Conservation (phyloP, 2,888 invertebrate genomes). For the Xestobium rufovillosum region DNA sequence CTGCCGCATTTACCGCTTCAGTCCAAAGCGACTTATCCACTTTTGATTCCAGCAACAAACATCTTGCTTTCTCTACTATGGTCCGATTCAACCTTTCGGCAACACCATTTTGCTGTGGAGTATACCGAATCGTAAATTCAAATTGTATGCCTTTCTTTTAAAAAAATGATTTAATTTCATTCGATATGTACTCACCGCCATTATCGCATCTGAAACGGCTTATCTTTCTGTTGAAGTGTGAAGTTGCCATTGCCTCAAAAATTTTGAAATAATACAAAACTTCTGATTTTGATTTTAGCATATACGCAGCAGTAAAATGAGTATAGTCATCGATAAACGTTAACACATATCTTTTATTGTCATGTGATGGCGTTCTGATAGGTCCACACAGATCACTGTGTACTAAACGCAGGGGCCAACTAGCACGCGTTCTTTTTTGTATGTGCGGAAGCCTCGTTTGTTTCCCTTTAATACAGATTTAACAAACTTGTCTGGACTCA, state of each 20-base stretch:
- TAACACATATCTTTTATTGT: slow-evolving; percentile 18
- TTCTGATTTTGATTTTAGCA: slow-evolving; percentile 26
- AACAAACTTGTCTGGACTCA: slow-evolving; percentile 9
- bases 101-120: slow-evolving; percentile 20
- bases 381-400: slow-evolving; percentile 29
- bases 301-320: slow-evolving; percentile 23
- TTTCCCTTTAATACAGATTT: slow-evolving; percentile 23
- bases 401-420: slow-evolving; percentile 21
- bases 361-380: slow-evolving; percentile 22
- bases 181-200: slow-evolving; percentile 21
- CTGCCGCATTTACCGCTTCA: slow-evolving; percentile 32
- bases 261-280: slow-evolving; percentile 20
- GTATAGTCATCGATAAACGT: slow-evolving; percentile 30
- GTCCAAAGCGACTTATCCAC: slow-evolving; percentile 25
- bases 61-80: slow-evolving; percentile 23
- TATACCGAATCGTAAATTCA: slow-evolving; percentile 15
- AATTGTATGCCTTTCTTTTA: slow-evolving; percentile 17
- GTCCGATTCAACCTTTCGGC: slow-evolving; percentile 28
- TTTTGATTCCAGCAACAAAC: slow-evolving; percentile 22
- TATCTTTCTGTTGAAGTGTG: slow-evolving; percentile 13
- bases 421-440: slow-evolving; percentile 18
- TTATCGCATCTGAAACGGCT: slow-evolving; percentile 19
- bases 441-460: slow-evolving; percentile 18
- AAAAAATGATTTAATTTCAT: slow-evolving; percentile 15
- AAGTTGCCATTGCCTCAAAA: slow-evolving; percentile 23